Conservation (phyloP, 2,797 vertebrate genomes). For the Lithobates pipiens region DNA sequence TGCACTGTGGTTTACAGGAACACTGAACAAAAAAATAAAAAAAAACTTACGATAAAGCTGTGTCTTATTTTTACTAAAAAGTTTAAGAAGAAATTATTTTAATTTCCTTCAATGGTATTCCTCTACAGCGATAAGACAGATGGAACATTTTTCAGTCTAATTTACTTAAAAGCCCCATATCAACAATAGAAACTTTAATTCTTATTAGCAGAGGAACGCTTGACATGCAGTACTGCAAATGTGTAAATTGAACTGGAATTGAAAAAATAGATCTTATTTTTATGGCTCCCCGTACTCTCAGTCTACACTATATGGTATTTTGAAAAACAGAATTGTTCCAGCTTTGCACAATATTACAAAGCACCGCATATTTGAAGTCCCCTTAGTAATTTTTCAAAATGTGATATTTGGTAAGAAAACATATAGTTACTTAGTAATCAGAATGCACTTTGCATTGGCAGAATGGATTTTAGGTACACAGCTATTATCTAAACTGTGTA, state of each 20-base stretch:
- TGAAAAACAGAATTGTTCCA: constrained; percentile 34
- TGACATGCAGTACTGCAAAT: constrained; percentile 54
- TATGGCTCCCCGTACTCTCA: constrained; percentile 44
- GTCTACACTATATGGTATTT: constrained; percentile 9
- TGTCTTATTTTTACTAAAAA: neutral
- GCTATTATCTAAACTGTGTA: neutral
- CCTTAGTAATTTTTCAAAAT: constrained; percentile 30
- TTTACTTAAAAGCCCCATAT: constrained; percentile 48
- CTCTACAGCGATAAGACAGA: constrained; percentile 22
- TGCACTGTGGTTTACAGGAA: neutral
- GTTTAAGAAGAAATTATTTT: constrained; percentile 27
- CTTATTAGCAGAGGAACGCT: constrained; percentile 57
- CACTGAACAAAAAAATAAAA: neutral
- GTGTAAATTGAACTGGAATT: constrained; percentile 48
- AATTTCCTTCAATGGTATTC: constrained; percentile 21
- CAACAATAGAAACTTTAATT: constrained; percentile 51
- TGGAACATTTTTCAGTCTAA: constrained; percentile 40
- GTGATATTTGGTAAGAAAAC: constrained; percentile 24
- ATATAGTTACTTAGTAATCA: constrained; percentile 25
- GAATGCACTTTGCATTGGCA: constrained; percentile 5
- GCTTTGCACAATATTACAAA: constrained; percentile 32
- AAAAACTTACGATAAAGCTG: neutral
- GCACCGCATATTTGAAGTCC: constrained; percentile 4
- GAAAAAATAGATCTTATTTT: constrained; percentile 58
- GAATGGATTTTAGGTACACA: neutral